phyloP scores from a whole-genome alignment of 2,797 vertebrate genomes.

The Passerculus sandwichensis region DNA sequence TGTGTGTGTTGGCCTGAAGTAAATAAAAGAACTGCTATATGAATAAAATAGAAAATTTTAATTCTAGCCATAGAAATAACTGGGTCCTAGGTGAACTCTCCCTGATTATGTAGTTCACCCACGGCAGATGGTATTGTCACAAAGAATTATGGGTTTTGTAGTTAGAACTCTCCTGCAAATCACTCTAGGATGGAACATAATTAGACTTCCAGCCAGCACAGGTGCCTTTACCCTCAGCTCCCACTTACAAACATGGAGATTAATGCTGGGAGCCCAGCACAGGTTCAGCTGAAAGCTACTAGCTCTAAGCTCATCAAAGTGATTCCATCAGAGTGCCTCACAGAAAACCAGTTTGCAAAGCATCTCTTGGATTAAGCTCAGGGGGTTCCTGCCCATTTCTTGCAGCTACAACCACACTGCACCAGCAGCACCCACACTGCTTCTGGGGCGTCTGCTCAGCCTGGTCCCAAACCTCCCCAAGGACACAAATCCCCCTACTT shows the following conservation, averaged over 20 bases:
- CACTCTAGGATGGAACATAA: not conserved
- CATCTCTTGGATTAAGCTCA: not conserved
- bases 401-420: fast-evolving
- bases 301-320: not conserved
- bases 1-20: not conserved
- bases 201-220: not conserved
- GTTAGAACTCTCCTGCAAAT: not conserved
- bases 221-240: not conserved
- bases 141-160: not conserved
- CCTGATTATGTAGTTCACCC: not conserved
- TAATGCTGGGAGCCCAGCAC: not conserved
- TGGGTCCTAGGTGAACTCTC: not conserved
- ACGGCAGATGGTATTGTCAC: not conserved
- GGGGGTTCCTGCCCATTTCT: not conserved
- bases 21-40: not conserved
- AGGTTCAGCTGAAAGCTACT: not conserved
- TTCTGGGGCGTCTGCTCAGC: not conserved
- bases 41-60: not conserved
- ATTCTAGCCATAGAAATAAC: not conserved
- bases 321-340: not conserved
- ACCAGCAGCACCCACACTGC: not conserved
- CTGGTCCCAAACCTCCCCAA: not conserved
- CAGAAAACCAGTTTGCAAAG: not conserved
- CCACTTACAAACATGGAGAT: not conserved
- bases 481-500: not conserved